Conservation (phyloP, 2,888 invertebrate genomes). For the Orchesellides sinensis region DNA sequence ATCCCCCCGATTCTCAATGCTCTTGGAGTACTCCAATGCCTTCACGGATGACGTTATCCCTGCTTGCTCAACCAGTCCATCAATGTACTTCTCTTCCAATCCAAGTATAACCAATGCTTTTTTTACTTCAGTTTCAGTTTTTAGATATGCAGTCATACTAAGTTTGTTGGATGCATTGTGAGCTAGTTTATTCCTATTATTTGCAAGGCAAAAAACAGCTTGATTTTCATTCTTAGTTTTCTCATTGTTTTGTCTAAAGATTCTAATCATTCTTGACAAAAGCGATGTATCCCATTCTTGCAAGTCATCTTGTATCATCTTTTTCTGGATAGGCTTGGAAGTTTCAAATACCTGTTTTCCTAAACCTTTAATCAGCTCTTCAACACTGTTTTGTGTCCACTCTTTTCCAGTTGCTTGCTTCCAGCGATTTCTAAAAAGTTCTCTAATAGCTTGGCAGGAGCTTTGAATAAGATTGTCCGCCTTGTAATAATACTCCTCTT, state of each 20-base stretch:
- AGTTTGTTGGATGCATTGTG: slow-evolving; percentile 17
- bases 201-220: neutral
- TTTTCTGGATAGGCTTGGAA: neutral
- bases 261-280: neutral
- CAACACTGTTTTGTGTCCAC: neutral
- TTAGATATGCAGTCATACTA: slow-evolving; percentile 21
- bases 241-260: neutral
- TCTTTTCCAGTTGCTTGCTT: neutral
- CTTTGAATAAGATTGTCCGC: neutral
- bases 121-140: neutral
- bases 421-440: neutral
- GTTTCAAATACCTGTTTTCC: too few species aligned
- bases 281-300: neutral
- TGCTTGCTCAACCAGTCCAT: neutral
- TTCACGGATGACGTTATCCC: neutral
- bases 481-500: slow-evolving; percentile 13
- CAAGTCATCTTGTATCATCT: too few species aligned
- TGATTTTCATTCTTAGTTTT: neutral
- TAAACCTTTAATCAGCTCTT: neutral
- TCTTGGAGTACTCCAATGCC: neutral
- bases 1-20: slow-evolving; percentile 26
- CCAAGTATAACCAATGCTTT: slow-evolving; percentile 18
- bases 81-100: slow-evolving; percentile 13
- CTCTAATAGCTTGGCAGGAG: neutral
- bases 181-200: slow-evolving; percentile 40